Percentiles rank a stretch among this genome's conserved stretches.
Evolutionary conservation across 2,888 invertebrate genomes (phyloP).

Genomic region (Hyppa rectilinea): DNA sequence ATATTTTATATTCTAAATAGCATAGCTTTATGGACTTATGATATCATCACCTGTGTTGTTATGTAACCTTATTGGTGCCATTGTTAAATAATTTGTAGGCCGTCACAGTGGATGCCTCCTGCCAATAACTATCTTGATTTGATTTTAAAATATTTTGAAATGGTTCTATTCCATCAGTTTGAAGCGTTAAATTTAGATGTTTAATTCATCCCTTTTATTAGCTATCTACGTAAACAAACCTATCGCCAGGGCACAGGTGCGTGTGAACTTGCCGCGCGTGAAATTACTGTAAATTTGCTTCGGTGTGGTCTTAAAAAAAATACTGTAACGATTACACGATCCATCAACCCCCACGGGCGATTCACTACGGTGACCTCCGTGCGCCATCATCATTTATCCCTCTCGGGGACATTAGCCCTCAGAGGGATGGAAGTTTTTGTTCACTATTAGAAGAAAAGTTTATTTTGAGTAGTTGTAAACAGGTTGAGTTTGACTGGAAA

Average conservation of each 20-base stretch:
- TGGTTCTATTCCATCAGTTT: conserved; percentile 58
- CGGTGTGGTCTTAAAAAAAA: conserved; percentile 89
- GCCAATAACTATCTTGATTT: conserved; percentile 62
- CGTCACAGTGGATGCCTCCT: conserved; percentile 39
- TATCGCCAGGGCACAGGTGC: conserved; percentile 80
- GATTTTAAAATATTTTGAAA: conserved; percentile 62
- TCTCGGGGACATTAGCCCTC: conserved; percentile 68
- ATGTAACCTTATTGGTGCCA: conserved; percentile 59
- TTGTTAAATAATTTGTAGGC: conserved; percentile 48
- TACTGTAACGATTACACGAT: conserved; percentile 85
- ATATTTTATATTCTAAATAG: conserved; percentile 68
- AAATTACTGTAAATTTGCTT: conserved; percentile 88
- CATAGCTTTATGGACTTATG: conserved; percentile 63
- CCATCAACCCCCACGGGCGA: conserved; percentile 85
- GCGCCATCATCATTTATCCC: conserved; percentile 83
- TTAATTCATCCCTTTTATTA: conserved; percentile 72
- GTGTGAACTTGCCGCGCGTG: conserved; percentile 88
- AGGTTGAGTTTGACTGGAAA: not conserved
- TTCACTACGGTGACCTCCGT: conserved; percentile 84
- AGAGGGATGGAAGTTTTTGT: conserved; percentile 75
- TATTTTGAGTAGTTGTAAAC: not conserved
- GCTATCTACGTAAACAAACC: conserved; percentile 79
- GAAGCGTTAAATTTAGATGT: conserved; percentile 69
- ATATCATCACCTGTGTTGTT: conserved; percentile 66
- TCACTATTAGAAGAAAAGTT: conserved; percentile 4